Percentiles rank a stretch among this genome's conserved stretches.
Conservation (phyloP, 1,140 invertebrate genomes). For the Cryptotermes secundus region DNA sequence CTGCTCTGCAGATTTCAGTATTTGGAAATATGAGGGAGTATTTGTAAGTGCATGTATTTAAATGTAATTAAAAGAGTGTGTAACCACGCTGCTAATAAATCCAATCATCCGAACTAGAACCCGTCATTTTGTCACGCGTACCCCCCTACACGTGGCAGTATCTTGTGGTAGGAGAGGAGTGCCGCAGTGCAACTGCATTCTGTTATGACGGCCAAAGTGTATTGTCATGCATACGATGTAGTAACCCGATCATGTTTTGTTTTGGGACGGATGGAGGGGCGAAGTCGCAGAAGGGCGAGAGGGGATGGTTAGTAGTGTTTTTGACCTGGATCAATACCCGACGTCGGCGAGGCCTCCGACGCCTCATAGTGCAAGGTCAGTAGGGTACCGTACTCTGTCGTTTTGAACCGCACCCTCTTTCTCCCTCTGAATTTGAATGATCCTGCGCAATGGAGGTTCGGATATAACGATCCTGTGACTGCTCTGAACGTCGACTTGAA, state of each 20-base stretch:
- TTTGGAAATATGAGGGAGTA: too few relatives aligned
- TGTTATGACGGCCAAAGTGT: neutral
- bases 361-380: neutral
- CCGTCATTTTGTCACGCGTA: too few relatives aligned
- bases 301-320: conserved; percentile 7
- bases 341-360: neutral
- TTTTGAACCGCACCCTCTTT: neutral
- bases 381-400: neutral
- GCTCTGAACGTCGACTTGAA: neutral
- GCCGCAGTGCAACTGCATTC: neutral
- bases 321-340: conserved; percentile 14
- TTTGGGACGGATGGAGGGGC: neutral
- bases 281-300: neutral
- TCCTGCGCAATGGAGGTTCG: neutral
- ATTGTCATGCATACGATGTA: neutral
- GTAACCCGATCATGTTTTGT: neutral
- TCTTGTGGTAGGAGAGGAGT: too few relatives aligned
- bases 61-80: too few relatives aligned
- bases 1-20: too few relatives aligned
- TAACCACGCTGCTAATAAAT: too few relatives aligned
- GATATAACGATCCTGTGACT: neutral
- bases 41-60: too few relatives aligned
- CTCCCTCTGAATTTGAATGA: neutral
- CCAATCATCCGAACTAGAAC: too few relatives aligned
- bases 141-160: too few relatives aligned